Evolutionary conservation across 2,113 vertebrate genomes (phyloP).

Genomic region (Oryzias woworae): DNA sequence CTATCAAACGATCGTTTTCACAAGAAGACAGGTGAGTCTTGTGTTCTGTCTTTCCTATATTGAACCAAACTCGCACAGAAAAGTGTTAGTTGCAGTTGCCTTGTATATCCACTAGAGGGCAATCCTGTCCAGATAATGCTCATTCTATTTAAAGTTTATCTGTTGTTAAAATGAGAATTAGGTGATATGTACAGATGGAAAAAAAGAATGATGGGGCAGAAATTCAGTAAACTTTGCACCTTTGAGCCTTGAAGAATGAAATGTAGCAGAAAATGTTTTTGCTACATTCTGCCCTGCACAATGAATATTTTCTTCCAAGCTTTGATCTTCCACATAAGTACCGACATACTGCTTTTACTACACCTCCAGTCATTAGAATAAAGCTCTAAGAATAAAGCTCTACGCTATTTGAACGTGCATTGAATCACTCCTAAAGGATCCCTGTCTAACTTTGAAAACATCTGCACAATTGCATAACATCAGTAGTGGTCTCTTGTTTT

Average conservation of each 20-base stretch:
- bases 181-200: neutral
- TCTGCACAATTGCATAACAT: neutral
- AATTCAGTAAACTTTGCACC: neutral
- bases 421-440: neutral
- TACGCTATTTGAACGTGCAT: neutral
- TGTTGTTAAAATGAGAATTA: neutral
- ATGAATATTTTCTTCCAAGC: too few relatives aligned
- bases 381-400: neutral
- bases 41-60: neutral
- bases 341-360: too few relatives aligned
- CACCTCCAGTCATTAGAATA: neutral
- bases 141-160: neutral
- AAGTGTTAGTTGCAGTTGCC: neutral
- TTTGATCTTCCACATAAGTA: too few relatives aligned
- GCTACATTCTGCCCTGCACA: too few relatives aligned
- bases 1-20: too few relatives aligned
- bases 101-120: slow-evolving; percentile 33
- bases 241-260: too few relatives aligned
- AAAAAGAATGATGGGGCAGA: neutral
- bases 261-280: too few relatives aligned
- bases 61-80: neutral
- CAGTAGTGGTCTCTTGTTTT: neutral
- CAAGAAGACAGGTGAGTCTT: too few relatives aligned
- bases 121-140: slow-evolving; percentile 14
- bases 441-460: neutral